These are phyloP conservation scores for Germaria angustata DNA, from an alignment of 2,888 invertebrate species.

Conservation along the genomic window DNA sequence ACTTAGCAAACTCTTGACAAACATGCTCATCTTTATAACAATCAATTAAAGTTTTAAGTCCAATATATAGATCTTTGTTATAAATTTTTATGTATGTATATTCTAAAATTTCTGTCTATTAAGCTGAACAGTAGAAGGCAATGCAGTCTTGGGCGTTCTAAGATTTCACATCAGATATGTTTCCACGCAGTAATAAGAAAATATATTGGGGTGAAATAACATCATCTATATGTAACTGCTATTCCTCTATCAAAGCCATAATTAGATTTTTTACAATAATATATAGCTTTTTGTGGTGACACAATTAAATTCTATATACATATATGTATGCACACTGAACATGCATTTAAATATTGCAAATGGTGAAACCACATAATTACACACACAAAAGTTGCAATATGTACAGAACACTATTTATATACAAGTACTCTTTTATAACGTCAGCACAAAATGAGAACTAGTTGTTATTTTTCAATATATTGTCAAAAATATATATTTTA, in stretches of 20 bases:
- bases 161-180: neutral
- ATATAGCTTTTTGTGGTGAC: constrained; percentile 10
- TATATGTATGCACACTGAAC: neutral
- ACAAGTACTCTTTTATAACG: neutral
- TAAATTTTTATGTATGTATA: constrained; percentile 20
- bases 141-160: neutral
- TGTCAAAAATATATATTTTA: neutral
- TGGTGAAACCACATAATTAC: constrained; percentile 30
- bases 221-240: too few relatives aligned
- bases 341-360: neutral
- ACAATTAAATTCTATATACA: neutral
- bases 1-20: constrained; percentile 72
- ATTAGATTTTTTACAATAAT: constrained; percentile 12
- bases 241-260: constrained; percentile 2
- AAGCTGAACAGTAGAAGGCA: neutral
- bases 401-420: too few relatives aligned
- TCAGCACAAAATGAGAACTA: neutral
- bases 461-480: neutral
- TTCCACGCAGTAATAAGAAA: too few relatives aligned
- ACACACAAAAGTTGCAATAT: too few relatives aligned
- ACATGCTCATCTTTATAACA: constrained; percentile 71
- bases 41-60: constrained; percentile 30
- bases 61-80: neutral
- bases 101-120: neutral
- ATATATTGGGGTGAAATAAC: too few relatives aligned